Evolutionary conservation across 2,888 invertebrate genomes (phyloP).

Genomic region (Sicus ferrugineus): DNA sequence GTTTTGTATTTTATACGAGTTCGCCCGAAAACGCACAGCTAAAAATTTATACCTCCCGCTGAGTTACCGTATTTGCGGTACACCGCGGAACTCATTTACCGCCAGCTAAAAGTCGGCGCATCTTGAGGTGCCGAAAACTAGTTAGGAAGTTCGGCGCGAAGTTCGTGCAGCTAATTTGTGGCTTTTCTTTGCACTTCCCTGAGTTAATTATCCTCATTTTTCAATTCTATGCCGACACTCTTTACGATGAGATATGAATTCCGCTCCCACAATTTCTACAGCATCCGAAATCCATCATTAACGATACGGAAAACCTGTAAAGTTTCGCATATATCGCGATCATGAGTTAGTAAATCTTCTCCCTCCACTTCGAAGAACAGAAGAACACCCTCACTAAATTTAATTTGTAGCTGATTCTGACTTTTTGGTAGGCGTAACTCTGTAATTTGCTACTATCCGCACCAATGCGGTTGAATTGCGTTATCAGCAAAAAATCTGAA

Average conservation of each 20-base stretch:
- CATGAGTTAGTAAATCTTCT: no score
- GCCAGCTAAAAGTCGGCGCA: background rate
- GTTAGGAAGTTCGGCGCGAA: background rate
- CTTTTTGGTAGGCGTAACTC: background rate
- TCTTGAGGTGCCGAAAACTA: background rate
- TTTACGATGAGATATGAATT: background rate
- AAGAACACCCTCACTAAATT: background rate
- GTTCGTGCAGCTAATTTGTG: background rate
- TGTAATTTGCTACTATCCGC: no score
- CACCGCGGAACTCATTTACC: background rate
- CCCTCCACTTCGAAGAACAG: no score
- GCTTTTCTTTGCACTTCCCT: background rate
- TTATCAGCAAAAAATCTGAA: background rate
- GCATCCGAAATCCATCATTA: no score
- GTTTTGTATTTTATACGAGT: background rate
- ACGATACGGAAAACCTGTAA: no score
- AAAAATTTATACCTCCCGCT: background rate
- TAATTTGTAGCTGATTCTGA: background rate
- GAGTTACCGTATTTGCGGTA: background rate
- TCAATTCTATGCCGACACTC: background rate
- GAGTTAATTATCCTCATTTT: slow-evolving; percentile 3
- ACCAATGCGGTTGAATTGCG: background rate
- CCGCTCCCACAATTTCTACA: no score
- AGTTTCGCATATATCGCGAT: no score
- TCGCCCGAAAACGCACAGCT: background rate